Base-by-base conservation (phyloP, 1,140 invertebrate species). In the Leptinotarsa defecta region DNA sequence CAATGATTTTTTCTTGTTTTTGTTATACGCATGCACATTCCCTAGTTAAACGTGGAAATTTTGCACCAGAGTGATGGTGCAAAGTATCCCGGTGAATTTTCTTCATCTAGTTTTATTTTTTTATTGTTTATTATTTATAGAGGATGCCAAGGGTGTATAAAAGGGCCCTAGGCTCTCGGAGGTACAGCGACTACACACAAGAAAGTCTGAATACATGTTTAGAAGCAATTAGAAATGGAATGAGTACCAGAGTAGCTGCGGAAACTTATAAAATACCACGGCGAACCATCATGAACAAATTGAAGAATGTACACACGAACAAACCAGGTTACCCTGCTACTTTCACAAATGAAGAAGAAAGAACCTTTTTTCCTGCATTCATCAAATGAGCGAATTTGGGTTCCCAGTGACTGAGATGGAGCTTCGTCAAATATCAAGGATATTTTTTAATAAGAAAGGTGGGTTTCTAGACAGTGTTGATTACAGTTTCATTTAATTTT, bases 1-100 rank as follows among this genome's bases (percentile, higher is more conserved):
- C 24, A 24, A 4, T 24, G 24, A 24, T 64, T 64, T 64, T 24
- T 24, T 24, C 24, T 64, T 64, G 1, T 64, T 64, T 11, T 64
- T 64, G 24, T 64, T 64, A 24, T 64, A 64, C 13, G 13, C 13
- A 64, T 64, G 63, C 63, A 64, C 63, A 64, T 64, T 64, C 13
- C 63, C 22, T 64, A 19, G 19, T 64, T 64, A 1, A 64, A 64
- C 22, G 24, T 8, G 13, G 3, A 64, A 64, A 64, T 0, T 64
- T 24, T 24, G 24, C 24, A 24, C 3, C 24, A 24, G 3, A 24
- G 24, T 24, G 24, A 24, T 24, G 3, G 22, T 24, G 22, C 22
- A 24, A 24, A 24, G 22, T 24, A 24, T 24, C 22, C 22, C 22
- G 24, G 3, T 24, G 24, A 24, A 4, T 24, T 24, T 24, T 13